A percentile compares a stretch with the other conserved stretches of the same genome.
Conservation (phyloP, 2,113 vertebrate genomes). For the Amazona guildingii region DNA sequence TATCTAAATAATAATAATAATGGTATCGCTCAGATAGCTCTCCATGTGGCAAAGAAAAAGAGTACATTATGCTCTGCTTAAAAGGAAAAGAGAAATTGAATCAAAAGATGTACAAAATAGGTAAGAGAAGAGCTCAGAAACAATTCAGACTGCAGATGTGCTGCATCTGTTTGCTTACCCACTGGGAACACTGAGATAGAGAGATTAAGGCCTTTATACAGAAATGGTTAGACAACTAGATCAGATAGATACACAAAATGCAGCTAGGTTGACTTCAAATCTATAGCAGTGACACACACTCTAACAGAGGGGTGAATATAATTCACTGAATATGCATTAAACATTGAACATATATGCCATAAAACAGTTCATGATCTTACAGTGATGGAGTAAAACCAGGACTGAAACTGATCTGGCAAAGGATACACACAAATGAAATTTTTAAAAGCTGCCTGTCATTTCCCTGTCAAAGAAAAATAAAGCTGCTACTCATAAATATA, state of each 20-base stretch:
- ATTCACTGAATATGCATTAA: background rate
- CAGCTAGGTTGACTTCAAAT: background rate
- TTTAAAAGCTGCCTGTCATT: background rate
- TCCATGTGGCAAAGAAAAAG: background rate
- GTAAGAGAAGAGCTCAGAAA: conserved; percentile 4
- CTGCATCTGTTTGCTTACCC: conserved; percentile 55
- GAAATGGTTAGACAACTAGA: conserved; percentile 12
- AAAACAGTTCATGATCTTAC: background rate
- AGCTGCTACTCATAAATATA: background rate
- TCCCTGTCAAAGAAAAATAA: background rate
- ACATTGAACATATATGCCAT: background rate
- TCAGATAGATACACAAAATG: conserved; percentile 3
- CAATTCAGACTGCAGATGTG: conserved; percentile 37
- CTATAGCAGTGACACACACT: background rate
- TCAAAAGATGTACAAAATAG: conserved; percentile 15
- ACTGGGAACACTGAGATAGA: conserved; percentile 28
- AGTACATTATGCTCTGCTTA: background rate
- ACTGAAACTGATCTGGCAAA: background rate
- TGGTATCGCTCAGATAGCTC: background rate
- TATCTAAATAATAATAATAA: background rate
- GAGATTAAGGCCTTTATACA: conserved; percentile 32
- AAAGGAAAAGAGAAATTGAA: background rate
- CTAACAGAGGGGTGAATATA: background rate
- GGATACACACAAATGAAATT: background rate
- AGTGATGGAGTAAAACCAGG: background rate